phyloP scores from a whole-genome alignment of 1,140 invertebrate species.

The Dendrolimus punctatus region DNA sequence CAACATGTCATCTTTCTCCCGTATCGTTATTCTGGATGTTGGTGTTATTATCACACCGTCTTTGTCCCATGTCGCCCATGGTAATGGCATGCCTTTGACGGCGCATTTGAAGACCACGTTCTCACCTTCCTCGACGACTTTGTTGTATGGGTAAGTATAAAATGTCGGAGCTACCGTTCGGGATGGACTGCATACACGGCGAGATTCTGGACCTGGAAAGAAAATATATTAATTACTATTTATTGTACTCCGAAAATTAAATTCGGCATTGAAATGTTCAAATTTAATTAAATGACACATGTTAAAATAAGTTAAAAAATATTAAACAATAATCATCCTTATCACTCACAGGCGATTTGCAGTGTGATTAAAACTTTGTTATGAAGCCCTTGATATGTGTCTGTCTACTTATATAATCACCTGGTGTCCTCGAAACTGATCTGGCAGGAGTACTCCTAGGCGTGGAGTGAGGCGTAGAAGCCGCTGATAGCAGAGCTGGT shows the following conservation, averaged over 20 bases:
- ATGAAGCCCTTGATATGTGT: too few relatives aligned
- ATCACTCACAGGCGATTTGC: too few relatives aligned
- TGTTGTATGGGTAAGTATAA: constrained; percentile 89
- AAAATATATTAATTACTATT: background rate
- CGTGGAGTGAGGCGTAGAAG: constrained; percentile 82
- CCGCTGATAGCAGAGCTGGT: constrained; percentile 75
- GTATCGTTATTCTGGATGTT: constrained; percentile 77
- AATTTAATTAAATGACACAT: too few relatives aligned
- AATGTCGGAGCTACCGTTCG: constrained; percentile 80
- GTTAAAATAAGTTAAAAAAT: too few relatives aligned
- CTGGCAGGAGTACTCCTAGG: constrained; percentile 80
- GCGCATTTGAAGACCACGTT: constrained; percentile 81
- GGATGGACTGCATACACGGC: constrained; percentile 41
- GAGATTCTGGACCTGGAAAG: constrained; percentile 35
- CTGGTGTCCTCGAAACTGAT: constrained; percentile 74
- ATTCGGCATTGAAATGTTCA: too few relatives aligned
- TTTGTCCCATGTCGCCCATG: constrained; percentile 88
- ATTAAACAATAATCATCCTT: too few relatives aligned
- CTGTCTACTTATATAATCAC: constrained; percentile 13
- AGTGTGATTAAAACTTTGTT: too few relatives aligned
- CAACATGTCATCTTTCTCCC: constrained; percentile 84
- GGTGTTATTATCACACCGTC: constrained; percentile 78
- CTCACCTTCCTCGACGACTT: constrained; percentile 87
- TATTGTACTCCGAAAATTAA: too few relatives aligned
- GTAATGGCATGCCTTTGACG: constrained; percentile 82